phyloP scores from a whole-genome alignment of 2,797 vertebrate genomes.

The Coreius guichenoti region DNA sequence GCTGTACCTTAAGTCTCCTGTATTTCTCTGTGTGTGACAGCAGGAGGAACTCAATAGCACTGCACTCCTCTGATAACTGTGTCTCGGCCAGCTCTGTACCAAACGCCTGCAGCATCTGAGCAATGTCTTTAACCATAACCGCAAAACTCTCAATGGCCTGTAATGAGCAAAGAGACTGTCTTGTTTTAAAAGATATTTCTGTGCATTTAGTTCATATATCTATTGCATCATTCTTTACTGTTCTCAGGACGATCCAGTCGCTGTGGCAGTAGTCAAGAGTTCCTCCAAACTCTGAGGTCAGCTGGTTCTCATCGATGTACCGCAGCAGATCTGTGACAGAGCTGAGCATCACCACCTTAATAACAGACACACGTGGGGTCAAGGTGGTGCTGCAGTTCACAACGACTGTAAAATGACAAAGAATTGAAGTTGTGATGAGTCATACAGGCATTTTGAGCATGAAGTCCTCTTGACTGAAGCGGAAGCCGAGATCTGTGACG shows the following conservation, averaged over 20 bases:
- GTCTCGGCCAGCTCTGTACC: conserved; percentile 93
- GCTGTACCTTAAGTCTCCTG: conserved; percentile 88
- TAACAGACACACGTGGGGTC: conserved; percentile 6
- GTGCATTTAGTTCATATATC: background rate
- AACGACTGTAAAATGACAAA: background rate
- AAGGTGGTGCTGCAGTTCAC: background rate
- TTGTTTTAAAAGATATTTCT: background rate
- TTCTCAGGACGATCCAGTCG: conserved; percentile 95
- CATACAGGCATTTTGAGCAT: conserved; percentile 95
- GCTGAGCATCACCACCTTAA: conserved; percentile 97
- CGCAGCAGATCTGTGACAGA: conserved; percentile 93
- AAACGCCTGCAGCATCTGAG: conserved; percentile 94
- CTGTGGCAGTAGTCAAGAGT: conserved; percentile 95
- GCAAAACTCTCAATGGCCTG: conserved; percentile 98
- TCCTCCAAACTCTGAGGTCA: conserved; percentile 96
- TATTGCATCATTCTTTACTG: conserved; percentile 74
- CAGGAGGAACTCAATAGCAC: conserved; percentile 84
- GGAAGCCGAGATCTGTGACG: conserved; percentile 95
- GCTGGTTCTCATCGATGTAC: conserved; percentile 95
- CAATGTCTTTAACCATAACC: conserved; percentile 94
- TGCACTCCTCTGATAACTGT: conserved; percentile 84
- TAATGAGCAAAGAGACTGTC: background rate
- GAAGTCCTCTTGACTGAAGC: conserved; percentile 97
- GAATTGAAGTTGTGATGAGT: background rate
- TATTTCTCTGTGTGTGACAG: conserved; percentile 88